These are phyloP conservation scores for Lysandra bellargus DNA, from an alignment of 2,888 invertebrate species.

Conservation along the genomic window DNA sequence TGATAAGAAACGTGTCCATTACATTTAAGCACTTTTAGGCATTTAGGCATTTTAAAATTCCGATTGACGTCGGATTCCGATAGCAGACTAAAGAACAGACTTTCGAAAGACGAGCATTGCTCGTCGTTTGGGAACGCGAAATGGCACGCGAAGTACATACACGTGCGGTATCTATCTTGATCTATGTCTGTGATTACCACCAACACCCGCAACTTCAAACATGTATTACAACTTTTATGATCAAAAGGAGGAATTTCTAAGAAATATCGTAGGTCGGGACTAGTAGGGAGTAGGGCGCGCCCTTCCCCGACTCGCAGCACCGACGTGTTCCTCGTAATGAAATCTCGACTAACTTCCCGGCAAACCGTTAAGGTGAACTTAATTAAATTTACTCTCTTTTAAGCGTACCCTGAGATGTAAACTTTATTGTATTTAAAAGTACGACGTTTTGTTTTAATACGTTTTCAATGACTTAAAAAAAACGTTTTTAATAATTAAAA, in stretches of 20 bases:
- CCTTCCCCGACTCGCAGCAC: constrained; percentile 3
- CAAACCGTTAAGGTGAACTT: constrained; percentile 30
- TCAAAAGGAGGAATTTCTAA: neutral
- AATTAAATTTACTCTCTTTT: constrained; percentile 31
- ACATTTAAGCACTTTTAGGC: too few relatives aligned
- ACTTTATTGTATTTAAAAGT: constrained; percentile 8
- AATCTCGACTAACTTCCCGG: constrained; percentile 30
- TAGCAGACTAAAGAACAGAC: too few relatives aligned
- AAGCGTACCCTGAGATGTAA: constrained; percentile 4
- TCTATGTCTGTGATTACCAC: too few relatives aligned
- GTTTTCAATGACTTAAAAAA: neutral
- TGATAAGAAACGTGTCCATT: too few relatives aligned
- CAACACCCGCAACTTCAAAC: neutral
- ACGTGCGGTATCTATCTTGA: too few relatives aligned
- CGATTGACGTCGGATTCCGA: too few relatives aligned
- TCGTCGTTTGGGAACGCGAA: too few relatives aligned
- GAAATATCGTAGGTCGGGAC: neutral
- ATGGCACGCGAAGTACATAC: too few relatives aligned
- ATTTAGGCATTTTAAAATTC: too few relatives aligned
- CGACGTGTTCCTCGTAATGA: constrained; percentile 26
- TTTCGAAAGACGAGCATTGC: too few relatives aligned
- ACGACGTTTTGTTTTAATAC: neutral
- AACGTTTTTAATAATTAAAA: neutral
- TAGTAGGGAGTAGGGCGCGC: neutral
- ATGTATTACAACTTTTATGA: neutral